phyloP scores from a whole-genome alignment of 1,140 invertebrate genomes.

The Sycophaga agraensis region DNA sequence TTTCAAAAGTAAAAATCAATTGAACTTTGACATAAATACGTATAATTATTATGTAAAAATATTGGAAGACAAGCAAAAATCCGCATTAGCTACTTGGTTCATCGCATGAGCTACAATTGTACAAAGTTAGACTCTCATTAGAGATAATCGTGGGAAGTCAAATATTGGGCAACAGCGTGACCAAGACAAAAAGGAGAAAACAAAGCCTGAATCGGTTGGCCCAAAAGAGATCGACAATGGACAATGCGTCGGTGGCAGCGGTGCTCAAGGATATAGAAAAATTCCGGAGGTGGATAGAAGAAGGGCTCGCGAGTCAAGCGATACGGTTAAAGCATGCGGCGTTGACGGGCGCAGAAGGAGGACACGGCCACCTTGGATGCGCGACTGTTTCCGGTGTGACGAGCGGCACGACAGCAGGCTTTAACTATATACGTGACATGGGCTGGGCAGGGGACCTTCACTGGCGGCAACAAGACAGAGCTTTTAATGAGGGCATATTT shows the following conservation, averaged over 20 bases:
- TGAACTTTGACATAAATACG: too few species aligned
- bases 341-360: conserved; percentile 7
- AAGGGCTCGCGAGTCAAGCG: not conserved
- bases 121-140: too few species aligned
- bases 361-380: conserved; percentile 4
- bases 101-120: too few species aligned
- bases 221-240: not conserved
- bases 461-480: not conserved
- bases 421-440: too few species aligned
- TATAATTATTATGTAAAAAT: too few species aligned
- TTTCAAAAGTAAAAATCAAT: too few species aligned
- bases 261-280: conserved; percentile 17
- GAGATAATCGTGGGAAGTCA: conserved; percentile 1
- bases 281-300: not conserved
- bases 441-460: conserved; percentile 1
- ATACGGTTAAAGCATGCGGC: too few species aligned
- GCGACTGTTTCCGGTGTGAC: conserved; percentile 2
- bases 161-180: conserved; percentile 11
- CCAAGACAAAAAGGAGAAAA: not conserved
- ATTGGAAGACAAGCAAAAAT: too few species aligned
- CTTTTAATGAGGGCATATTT: not conserved
- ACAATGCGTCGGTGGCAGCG: too few species aligned
- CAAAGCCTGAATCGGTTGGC: too few species aligned
- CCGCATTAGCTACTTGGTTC: too few species aligned
- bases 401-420: not conserved